A percentile compares a stretch with the other conserved stretches of the same genome.
Conservation (phyloP, 2,888 invertebrate genomes). For the Caenorhabditis becei region DNA sequence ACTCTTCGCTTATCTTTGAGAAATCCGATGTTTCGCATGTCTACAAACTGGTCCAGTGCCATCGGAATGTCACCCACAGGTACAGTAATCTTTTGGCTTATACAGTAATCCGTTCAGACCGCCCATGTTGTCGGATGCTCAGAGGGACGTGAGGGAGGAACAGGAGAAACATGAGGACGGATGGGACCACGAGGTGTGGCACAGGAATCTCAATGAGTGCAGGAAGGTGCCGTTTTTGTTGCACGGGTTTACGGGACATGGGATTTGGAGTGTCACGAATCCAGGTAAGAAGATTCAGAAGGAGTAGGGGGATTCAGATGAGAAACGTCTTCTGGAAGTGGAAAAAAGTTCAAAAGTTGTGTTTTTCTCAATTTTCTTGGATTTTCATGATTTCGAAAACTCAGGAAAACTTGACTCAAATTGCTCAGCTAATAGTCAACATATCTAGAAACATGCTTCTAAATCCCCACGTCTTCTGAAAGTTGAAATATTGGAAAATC, state of each 20-base stretch:
- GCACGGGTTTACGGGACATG: constrained; percentile 74
- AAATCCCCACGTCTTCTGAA: too few species aligned
- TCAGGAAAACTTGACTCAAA: too few species aligned
- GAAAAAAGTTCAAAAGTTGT: too few species aligned
- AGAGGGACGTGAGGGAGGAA: constrained; percentile 46
- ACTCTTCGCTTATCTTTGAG: constrained; percentile 77
- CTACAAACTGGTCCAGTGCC: constrained; percentile 70
- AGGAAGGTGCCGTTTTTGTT: constrained; percentile 63
- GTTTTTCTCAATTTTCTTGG: too few species aligned
- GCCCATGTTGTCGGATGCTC: constrained; percentile 10
- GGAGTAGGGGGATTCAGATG: too few species aligned
- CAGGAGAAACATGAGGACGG: constrained; percentile 54
- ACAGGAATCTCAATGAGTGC: constrained; percentile 55
- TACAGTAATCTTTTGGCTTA: background rate
- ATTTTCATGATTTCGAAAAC: too few species aligned
- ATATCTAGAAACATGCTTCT: too few species aligned
- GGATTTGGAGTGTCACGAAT: constrained; percentile 71
- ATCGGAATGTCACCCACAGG: constrained; percentile 65
- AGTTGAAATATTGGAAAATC: too few species aligned
- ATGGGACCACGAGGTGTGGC: constrained; percentile 59
- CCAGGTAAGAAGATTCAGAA: constrained; percentile 67
- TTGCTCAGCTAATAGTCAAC: too few species aligned
- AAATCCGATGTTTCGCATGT: constrained; percentile 78
- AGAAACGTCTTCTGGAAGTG: too few species aligned
- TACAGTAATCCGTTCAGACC: constrained; percentile 18